Evolutionary conservation across 2,797 vertebrate species (phyloP).

Genomic region (Rachycentron canadum): DNA sequence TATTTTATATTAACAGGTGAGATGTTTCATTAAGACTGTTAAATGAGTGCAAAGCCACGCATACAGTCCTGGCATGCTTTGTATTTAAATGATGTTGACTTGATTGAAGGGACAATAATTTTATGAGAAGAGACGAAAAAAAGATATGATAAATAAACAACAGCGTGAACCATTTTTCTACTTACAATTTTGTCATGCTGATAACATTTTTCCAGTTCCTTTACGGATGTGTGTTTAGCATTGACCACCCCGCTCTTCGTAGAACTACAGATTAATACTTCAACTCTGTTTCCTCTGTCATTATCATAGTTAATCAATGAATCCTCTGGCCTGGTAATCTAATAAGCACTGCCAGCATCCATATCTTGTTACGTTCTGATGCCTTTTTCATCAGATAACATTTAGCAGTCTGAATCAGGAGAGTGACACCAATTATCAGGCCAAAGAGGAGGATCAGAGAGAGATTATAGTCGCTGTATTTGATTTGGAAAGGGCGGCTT

Average conservation of each 20-base stretch:
- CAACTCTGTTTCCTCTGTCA: slow-evolving; percentile 5
- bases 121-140: neutral
- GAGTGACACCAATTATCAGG: slow-evolving; percentile 52
- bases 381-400: slow-evolving; percentile 32
- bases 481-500: slow-evolving; percentile 21
- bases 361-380: slow-evolving; percentile 27
- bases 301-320: slow-evolving; percentile 27
- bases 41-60: neutral
- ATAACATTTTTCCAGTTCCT: neutral
- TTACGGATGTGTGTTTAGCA: neutral
- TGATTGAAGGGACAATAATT: neutral
- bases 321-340: slow-evolving; percentile 30
- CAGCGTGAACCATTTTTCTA: neutral
- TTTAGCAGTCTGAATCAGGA: slow-evolving; percentile 34
- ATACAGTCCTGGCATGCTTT: neutral
- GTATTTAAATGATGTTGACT: slow-evolving; percentile 1
- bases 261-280: slow-evolving; percentile 22
- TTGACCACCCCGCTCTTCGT: neutral
- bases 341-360: slow-evolving; percentile 38
- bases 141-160: neutral
- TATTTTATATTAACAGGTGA: slow-evolving; percentile 48
- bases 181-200: neutral
- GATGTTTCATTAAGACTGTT: slow-evolving; percentile 40
- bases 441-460: slow-evolving; percentile 30
- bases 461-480: slow-evolving; percentile 23